Percentiles rank a stretch among this genome's conserved stretches.
These are phyloP conservation scores for Helicoverpa assulta DNA, from an alignment of 2,888 invertebrate genomes.

Conservation along the genomic window DNA sequence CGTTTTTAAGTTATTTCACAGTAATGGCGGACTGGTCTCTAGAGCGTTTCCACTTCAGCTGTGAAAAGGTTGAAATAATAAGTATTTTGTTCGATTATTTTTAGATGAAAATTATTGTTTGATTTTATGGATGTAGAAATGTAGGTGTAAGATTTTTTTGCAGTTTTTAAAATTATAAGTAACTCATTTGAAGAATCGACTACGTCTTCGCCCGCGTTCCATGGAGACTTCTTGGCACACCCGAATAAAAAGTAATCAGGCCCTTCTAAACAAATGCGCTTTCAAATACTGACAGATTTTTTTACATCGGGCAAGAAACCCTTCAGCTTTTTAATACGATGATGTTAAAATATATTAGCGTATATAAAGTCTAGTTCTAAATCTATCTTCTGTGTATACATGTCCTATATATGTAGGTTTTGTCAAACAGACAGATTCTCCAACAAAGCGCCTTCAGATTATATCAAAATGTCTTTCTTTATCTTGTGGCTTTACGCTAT, in stretches of 20 bases:
- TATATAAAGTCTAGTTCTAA: no score
- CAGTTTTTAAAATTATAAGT: no score
- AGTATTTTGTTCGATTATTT: constrained; percentile 18
- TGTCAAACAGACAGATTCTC: constrained; percentile 18
- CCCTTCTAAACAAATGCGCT: no score
- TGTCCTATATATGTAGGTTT: neutral
- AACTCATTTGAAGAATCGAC: no score
- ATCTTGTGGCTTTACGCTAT: constrained; percentile 29
- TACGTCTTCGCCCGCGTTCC: no score
- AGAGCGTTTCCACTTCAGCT: constrained; percentile 22
- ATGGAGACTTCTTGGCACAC: no score
- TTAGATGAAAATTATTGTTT: neutral
- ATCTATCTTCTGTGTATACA: neutral
- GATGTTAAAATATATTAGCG: no score
- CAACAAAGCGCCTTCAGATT: constrained; percentile 39
- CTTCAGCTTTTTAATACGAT: no score
- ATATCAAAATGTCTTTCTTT: constrained; percentile 34
- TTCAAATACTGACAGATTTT: no score
- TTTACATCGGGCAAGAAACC: no score
- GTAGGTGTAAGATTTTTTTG: no score
- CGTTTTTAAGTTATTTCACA: constrained; percentile 33
- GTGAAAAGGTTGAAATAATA: constrained; percentile 8
- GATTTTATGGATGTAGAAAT: neutral
- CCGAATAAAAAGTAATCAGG: no score
- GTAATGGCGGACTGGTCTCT: constrained; percentile 16